Percentiles rank a stretch among this genome's conserved stretches.
Conservation (phyloP, 2,888 invertebrate species). For the Zaprionus lineosus region DNA sequence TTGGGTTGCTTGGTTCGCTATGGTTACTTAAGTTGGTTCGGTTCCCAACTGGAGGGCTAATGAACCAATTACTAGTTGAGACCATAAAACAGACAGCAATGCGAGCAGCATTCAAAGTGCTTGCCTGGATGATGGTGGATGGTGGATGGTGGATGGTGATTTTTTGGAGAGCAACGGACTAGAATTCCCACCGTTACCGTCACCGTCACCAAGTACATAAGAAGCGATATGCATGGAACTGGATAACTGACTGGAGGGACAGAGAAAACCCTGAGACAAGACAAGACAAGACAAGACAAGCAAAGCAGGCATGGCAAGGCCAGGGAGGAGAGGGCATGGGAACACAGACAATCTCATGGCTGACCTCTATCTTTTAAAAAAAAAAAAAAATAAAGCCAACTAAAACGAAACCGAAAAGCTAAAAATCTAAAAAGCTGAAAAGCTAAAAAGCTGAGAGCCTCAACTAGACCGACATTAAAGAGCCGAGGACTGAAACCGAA, state of each 20-base stretch:
- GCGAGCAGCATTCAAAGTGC: conserved; percentile 57
- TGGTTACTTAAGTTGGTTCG: too few species aligned
- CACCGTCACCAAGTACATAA: conserved; percentile 57
- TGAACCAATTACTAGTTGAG: conserved; percentile 73
- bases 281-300: too few species aligned
- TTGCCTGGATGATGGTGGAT: too few species aligned
- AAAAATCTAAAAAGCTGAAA: too few species aligned
- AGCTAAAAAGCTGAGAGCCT: conserved; percentile 50
- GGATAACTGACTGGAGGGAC: background rate
- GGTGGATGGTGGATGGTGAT: too few species aligned
- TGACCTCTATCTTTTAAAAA: conserved; percentile 65
- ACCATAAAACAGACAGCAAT: conserved; percentile 66
- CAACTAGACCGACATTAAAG: conserved; percentile 76
- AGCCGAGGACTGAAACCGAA: conserved; percentile 47
- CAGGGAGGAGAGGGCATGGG: too few species aligned
- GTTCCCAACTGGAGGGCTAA: conserved; percentile 66
- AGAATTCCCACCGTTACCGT: conserved; percentile 71
- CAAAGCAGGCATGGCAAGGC: too few species aligned
- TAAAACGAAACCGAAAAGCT: conserved; percentile 73
- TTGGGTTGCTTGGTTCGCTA: too few species aligned
- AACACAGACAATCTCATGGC: conserved; percentile 60
- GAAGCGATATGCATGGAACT: conserved; percentile 9
- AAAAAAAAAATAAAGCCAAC: conserved; percentile 53
- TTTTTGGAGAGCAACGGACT: conserved; percentile 28
- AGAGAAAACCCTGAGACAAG: too few species aligned